phyloP scores from a whole-genome alignment of 2,113 vertebrate species.

The Turdus rufiventris region DNA sequence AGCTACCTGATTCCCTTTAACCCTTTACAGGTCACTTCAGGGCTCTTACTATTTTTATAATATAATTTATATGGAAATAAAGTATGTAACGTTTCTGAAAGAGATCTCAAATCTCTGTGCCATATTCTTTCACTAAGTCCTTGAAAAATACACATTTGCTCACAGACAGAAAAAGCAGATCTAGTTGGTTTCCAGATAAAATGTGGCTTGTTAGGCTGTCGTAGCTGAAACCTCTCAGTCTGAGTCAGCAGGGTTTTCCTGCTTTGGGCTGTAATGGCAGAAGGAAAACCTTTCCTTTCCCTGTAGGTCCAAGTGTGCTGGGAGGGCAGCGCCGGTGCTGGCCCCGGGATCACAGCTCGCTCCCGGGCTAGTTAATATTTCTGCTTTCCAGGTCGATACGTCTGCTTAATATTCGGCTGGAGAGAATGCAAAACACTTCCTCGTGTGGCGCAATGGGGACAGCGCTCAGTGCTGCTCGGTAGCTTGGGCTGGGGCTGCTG shows the following conservation, averaged over 20 bases:
- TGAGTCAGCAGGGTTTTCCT: background rate
- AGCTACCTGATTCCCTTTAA: background rate
- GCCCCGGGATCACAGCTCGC: accelerated
- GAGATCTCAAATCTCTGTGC: background rate
- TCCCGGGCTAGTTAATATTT: background rate
- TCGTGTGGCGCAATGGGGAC: background rate
- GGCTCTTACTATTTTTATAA: background rate
- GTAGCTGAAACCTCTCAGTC: background rate
- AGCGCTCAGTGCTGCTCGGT: background rate
- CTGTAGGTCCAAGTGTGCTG: accelerated
- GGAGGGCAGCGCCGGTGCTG: background rate
- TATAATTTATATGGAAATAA: background rate
- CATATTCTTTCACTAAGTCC: background rate
- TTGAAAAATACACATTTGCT: background rate
- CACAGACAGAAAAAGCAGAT: background rate
- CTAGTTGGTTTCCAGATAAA: background rate
- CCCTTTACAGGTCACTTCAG: background rate
- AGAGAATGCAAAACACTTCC: background rate
- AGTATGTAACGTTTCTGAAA: background rate
- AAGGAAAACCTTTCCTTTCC: background rate
- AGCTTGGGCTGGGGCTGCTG: background rate
- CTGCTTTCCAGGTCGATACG: background rate
- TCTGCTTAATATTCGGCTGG: background rate
- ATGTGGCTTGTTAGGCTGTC: background rate
- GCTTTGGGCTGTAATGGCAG: background rate